These are phyloP conservation scores for Chrysocyon brachyurus DNA, from an alignment of 2,797 vertebrate genomes.

Conservation along the genomic window DNA sequence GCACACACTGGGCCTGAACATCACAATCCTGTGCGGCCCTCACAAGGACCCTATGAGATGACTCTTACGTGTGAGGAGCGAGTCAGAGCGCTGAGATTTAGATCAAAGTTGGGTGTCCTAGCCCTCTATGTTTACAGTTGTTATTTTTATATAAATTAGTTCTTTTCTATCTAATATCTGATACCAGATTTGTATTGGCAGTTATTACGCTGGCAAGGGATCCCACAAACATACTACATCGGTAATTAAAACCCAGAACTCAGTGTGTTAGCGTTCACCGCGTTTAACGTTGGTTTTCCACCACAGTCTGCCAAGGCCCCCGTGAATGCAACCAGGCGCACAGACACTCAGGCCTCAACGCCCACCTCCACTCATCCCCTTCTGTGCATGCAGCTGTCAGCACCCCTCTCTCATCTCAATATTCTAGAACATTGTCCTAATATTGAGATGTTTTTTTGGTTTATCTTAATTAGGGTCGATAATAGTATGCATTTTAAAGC, in stretches of 20 bases:
- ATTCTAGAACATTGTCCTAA: background rate
- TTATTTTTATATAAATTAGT: background rate
- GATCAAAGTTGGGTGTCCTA: conserved; percentile 29
- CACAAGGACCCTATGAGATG: background rate
- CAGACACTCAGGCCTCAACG: background rate
- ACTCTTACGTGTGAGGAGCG: background rate
- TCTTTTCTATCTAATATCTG: conserved; percentile 44
- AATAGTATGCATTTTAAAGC: background rate
- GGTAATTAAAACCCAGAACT: conserved; percentile 60
- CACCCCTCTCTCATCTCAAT: background rate
- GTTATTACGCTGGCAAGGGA: conserved; percentile 19
- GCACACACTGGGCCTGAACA: background rate
- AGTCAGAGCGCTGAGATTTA: background rate
- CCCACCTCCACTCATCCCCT: background rate
- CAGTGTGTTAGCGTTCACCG: background rate
- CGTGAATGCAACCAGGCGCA: background rate
- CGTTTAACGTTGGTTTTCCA: conserved; percentile 6
- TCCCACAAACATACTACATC: conserved; percentile 35
- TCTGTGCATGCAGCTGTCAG: conserved; percentile 62
- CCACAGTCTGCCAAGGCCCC: background rate
- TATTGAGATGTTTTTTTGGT: background rate
- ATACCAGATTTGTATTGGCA: conserved; percentile 42
- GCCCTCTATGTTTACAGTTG: background rate
- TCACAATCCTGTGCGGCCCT: background rate
- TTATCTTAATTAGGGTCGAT: background rate